These are phyloP conservation scores for Alethe diademata DNA, from an alignment of 2,113 vertebrate genomes.

Conservation along the genomic window DNA sequence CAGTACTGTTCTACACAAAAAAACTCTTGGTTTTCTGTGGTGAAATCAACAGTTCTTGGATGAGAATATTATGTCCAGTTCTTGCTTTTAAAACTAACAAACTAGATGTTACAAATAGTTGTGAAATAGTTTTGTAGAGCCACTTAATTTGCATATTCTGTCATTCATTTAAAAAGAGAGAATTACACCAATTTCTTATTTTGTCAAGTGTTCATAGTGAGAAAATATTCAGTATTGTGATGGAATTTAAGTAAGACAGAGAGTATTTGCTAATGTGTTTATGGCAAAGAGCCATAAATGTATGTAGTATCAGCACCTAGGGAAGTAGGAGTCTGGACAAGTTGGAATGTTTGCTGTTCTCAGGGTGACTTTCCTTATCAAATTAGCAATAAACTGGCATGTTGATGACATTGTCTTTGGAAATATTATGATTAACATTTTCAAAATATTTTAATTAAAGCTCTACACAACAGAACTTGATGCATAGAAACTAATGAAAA, in stretches of 20 bases:
- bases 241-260: neutral
- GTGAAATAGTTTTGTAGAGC: neutral
- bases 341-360: neutral
- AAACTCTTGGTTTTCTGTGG: neutral
- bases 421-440: neutral
- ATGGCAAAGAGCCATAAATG: neutral
- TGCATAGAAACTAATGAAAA: neutral
- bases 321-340: neutral
- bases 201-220: neutral
- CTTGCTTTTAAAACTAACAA: neutral
- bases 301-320: neutral
- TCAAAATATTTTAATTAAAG: neutral
- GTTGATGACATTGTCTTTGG: neutral
- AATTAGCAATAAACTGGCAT: neutral
- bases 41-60: neutral
- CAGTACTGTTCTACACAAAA: neutral
- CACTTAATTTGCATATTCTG: neutral
- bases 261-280: neutral
- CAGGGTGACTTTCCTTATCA: slow-evolving; percentile 38
- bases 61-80: neutral
- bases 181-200: neutral
- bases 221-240: neutral
- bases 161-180: neutral
- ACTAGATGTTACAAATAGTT: neutral
- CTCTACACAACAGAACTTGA: neutral